A percentile compares a stretch with the other conserved stretches of the same genome.
These are phyloP conservation scores for Helicolenus hilgendorfi DNA, from an alignment of 2,797 vertebrate genomes.

Conservation along the genomic window DNA sequence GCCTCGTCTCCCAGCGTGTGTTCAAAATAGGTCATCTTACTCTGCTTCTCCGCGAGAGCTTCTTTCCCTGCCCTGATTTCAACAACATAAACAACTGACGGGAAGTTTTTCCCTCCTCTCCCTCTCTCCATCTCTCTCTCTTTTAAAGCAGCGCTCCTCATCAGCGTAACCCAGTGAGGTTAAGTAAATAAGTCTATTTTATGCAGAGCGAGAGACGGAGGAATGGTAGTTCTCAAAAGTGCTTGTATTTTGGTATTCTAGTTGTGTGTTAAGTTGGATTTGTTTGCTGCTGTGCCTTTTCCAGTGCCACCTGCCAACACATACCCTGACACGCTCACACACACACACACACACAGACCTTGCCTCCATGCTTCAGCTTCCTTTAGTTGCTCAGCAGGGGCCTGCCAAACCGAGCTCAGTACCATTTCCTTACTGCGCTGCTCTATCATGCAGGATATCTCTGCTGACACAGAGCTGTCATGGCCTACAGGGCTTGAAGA, in stretches of 20 bases:
- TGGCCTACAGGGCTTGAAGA: slow-evolving; percentile 55
- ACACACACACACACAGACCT: neutral
- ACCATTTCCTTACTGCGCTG: slow-evolving; percentile 41
- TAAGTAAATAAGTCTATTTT: slow-evolving; percentile 81
- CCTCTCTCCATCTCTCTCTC: slow-evolving; percentile 4
- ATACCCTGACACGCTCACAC: neutral
- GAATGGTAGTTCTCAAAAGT: slow-evolving; percentile 17
- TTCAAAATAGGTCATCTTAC: slow-evolving; percentile 86
- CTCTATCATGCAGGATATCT: slow-evolving; percentile 59
- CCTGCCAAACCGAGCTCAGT: slow-evolving; percentile 45
- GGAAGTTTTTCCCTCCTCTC: slow-evolving; percentile 38
- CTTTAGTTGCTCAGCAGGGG: slow-evolving; percentile 59
- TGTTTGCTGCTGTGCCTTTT: slow-evolving; percentile 56
- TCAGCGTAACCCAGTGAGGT: slow-evolving; percentile 72
- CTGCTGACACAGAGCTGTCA: slow-evolving; percentile 67
- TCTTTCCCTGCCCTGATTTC: slow-evolving; percentile 83
- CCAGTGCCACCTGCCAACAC: slow-evolving; percentile 36
- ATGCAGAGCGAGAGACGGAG: slow-evolving; percentile 44
- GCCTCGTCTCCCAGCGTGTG: slow-evolving; percentile 44
- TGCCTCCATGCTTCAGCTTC: slow-evolving; percentile 23
- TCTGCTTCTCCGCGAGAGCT: slow-evolving; percentile 54
- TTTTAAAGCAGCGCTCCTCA: slow-evolving; percentile 67
- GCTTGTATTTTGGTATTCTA: slow-evolving; percentile 60
- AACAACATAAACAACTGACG: slow-evolving; percentile 84
- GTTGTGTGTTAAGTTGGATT: slow-evolving; percentile 62